Evolutionary conservation across 2,888 invertebrate genomes (phyloP).

Genomic region (Zaprionus obscuricornis): DNA sequence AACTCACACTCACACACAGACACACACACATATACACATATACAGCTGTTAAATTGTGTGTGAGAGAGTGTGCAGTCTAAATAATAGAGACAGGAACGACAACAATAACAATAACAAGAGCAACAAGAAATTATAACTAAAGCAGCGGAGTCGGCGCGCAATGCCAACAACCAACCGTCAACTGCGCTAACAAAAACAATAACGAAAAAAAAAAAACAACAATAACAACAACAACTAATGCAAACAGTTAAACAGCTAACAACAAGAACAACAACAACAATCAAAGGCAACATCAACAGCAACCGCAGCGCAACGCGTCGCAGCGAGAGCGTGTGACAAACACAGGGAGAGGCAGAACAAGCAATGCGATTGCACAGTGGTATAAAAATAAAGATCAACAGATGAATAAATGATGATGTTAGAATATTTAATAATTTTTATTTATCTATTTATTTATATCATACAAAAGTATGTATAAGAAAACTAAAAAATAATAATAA

Average conservation of each 20-base stretch:
- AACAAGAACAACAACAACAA: conserved; percentile 19
- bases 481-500: too few relatives aligned
- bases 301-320: conserved; percentile 4
- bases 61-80: conserved; percentile 55
- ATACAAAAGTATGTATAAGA: too few relatives aligned
- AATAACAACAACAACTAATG: conserved; percentile 27
- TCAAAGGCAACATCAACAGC: conserved; percentile 9
- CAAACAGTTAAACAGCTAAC: conserved; percentile 67
- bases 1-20: conserved; percentile 31
- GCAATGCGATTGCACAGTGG: conserved; percentile 34
- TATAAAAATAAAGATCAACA: not conserved
- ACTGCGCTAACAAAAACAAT: too few relatives aligned
- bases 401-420: not conserved
- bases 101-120: conserved; percentile 30
- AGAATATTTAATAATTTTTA: too few relatives aligned
- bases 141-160: conserved; percentile 44
- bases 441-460: too few relatives aligned
- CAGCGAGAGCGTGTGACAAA: conserved; percentile 30
- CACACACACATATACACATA: conserved; percentile 23
- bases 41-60: conserved; percentile 34
- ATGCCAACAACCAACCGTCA: conserved; percentile 31
- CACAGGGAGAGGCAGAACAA: conserved; percentile 16
- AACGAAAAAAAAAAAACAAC: conserved; percentile 26
- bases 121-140: conserved; percentile 53
- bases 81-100: conserved; percentile 49